Evolutionary conservation across 1,140 invertebrate genomes (phyloP).

Genomic region (Nasonia giraulti): DNA sequence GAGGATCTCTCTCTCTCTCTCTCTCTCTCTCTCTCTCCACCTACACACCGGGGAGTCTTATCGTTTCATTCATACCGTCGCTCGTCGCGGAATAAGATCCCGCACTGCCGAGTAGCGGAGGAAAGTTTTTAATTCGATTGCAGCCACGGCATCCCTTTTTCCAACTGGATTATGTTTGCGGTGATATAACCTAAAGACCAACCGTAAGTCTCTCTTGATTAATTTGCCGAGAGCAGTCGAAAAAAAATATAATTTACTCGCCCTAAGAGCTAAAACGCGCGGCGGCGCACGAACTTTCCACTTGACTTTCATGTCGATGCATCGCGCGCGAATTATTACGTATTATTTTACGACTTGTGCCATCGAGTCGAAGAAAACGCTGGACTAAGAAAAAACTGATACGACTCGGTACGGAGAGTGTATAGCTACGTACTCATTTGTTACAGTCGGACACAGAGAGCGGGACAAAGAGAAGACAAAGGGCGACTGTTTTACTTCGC

Average conservation of each 20-base stretch:
- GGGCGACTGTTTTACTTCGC: constrained; percentile 35
- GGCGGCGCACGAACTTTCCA: not conserved
- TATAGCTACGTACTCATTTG: not conserved
- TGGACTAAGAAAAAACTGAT: constrained; percentile 3
- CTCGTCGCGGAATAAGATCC: not conserved
- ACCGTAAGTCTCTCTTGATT: not conserved
- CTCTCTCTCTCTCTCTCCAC: not conserved
- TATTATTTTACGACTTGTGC: constrained; percentile 23
- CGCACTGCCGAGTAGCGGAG: not conserved
- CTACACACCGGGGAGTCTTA: constrained; percentile 25
- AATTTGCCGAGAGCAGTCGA: not conserved
- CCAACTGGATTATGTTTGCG: too few relatives aligned
- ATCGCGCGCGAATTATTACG: constrained; percentile 35
- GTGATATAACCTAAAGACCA: not conserved
- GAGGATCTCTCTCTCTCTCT: not conserved
- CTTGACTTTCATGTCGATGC: constrained; percentile 23
- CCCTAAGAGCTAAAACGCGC: too few relatives aligned
- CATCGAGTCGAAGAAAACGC: not conserved
- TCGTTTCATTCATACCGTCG: constrained; percentile 46
- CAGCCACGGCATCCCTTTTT: not conserved
- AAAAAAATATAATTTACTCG: constrained; percentile 24
- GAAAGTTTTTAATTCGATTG: not conserved
- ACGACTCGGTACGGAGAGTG: not conserved
- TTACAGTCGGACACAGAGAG: not conserved
- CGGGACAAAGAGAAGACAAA: constrained; percentile 4